Percentiles rank a stretch among this genome's conserved stretches.
Evolutionary conservation across 2,888 invertebrate genomes (phyloP).

Genomic region (Drosophila diplacantha): DNA sequence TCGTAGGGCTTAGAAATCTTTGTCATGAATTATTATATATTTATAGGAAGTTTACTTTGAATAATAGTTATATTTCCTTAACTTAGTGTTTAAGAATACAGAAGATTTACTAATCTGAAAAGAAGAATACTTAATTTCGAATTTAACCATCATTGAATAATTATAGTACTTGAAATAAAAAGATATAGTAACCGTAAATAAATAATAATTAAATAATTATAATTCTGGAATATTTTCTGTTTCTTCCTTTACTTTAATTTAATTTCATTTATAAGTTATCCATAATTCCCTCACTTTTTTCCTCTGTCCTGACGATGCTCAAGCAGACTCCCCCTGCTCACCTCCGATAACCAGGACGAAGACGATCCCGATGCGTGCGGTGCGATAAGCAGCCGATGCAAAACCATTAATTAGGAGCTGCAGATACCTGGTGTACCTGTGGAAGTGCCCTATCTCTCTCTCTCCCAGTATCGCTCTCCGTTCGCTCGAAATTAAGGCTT

Average conservation of each 20-base stretch:
- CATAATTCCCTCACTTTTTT: neutral
- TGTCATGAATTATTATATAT: neutral
- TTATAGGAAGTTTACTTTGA: neutral
- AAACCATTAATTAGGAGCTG: slow-evolving; percentile 71
- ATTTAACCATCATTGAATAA: too few species aligned
- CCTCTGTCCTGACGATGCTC: slow-evolving; percentile 15
- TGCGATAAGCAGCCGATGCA: slow-evolving; percentile 70
- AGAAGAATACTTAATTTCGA: too few species aligned
- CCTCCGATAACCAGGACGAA: slow-evolving; percentile 26
- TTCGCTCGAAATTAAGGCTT: slow-evolving; percentile 62
- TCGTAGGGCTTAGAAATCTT: neutral
- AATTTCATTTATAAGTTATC: neutral
- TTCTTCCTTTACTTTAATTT: too few species aligned
- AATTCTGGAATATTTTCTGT: too few species aligned
- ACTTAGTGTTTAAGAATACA: neutral
- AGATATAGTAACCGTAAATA: too few species aligned
- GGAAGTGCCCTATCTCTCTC: slow-evolving; percentile 12
- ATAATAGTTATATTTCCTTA: neutral
- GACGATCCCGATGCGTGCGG: slow-evolving; percentile 67
- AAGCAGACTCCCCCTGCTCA: slow-evolving; percentile 13
- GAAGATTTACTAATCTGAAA: too few species aligned
- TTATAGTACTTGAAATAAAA: too few species aligned
- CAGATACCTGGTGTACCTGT: slow-evolving; percentile 58
- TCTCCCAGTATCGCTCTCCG: slow-evolving; percentile 43
- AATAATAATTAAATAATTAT: too few species aligned